phyloP scores from a whole-genome alignment of 2,797 vertebrate genomes.

The Aphelocoma californica region DNA sequence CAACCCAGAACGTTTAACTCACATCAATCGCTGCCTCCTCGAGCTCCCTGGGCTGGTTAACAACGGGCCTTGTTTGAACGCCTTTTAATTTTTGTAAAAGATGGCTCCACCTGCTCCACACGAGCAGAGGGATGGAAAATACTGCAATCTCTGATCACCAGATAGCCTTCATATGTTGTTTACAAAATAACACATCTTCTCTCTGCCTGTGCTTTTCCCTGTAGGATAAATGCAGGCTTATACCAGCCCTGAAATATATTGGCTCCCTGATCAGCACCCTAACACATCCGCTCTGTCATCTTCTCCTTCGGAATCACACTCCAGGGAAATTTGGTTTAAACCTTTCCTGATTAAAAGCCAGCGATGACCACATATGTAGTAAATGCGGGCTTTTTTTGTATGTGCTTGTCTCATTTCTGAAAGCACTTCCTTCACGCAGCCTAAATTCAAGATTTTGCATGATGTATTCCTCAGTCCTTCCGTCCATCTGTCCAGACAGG shows the following conservation, averaged over 20 bases:
- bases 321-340: constrained; percentile 38
- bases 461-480: constrained; percentile 54
- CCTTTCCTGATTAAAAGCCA: constrained; percentile 54
- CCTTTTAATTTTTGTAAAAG: constrained; percentile 25
- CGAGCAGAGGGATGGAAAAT: not conserved
- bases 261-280: constrained; percentile 49
- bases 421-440: not conserved
- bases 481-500: constrained; percentile 58
- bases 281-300: constrained; percentile 25
- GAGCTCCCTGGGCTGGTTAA: not conserved
- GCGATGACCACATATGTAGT: constrained; percentile 33
- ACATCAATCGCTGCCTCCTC: not conserved
- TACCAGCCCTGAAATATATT: constrained; percentile 49
- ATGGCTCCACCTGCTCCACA: constrained; percentile 21
- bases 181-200: constrained; percentile 55
- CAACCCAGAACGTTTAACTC: not conserved
- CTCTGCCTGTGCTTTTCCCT: constrained; percentile 34
- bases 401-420: constrained; percentile 22
- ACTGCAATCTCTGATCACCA: not conserved
- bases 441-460: constrained; percentile 44
- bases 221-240: constrained; percentile 46
- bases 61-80: not conserved
- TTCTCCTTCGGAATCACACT: constrained; percentile 60
- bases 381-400: not conserved
- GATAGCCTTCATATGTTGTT: constrained; percentile 43